Evolutionary conservation across 2,888 invertebrate genomes (phyloP).

Genomic region (Syritta pipiens): DNA sequence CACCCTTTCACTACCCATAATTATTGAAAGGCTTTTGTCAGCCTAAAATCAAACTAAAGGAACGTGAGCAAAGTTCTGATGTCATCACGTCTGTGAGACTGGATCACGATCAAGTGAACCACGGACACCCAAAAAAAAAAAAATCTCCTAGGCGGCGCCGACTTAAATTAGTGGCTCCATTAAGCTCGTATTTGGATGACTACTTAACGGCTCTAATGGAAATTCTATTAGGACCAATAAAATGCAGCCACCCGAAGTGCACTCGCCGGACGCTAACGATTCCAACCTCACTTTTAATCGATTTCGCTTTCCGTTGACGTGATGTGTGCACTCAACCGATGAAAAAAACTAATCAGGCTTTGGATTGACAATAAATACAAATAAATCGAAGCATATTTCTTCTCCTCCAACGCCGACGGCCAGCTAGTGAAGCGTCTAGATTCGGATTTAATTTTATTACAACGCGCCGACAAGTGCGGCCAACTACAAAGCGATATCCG

Average conservation of each 20-base stretch:
- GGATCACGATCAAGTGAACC: not conserved
- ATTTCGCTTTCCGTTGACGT: too few relatives aligned
- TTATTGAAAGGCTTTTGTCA: not conserved
- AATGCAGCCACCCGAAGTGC: not conserved
- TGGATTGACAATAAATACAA: too few relatives aligned
- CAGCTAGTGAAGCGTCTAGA: too few relatives aligned
- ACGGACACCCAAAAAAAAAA: not conserved
- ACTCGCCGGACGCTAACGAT: too few relatives aligned
- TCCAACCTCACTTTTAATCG: too few relatives aligned
- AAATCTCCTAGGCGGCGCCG: not conserved
- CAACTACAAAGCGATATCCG: conserved; percentile 8
- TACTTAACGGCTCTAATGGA: conserved; percentile 2
- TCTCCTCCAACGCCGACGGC: too few relatives aligned
- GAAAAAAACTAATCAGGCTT: too few relatives aligned
- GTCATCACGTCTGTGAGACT: not conserved
- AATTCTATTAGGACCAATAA: conserved; percentile 7
- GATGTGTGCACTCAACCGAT: too few relatives aligned
- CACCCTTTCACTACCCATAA: not conserved
- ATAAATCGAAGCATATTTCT: too few relatives aligned
- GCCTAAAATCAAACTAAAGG: not conserved
- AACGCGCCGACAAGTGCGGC: conserved; percentile 4
- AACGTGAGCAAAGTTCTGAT: not conserved
- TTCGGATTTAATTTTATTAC: conserved; percentile 10
- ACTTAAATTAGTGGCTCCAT: not conserved
- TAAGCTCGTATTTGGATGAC: not conserved